Percentiles rank a stretch among this genome's conserved stretches.
These are phyloP conservation scores for Rapana venosa DNA, from an alignment of 2,888 invertebrate genomes.

Conservation along the genomic window DNA sequence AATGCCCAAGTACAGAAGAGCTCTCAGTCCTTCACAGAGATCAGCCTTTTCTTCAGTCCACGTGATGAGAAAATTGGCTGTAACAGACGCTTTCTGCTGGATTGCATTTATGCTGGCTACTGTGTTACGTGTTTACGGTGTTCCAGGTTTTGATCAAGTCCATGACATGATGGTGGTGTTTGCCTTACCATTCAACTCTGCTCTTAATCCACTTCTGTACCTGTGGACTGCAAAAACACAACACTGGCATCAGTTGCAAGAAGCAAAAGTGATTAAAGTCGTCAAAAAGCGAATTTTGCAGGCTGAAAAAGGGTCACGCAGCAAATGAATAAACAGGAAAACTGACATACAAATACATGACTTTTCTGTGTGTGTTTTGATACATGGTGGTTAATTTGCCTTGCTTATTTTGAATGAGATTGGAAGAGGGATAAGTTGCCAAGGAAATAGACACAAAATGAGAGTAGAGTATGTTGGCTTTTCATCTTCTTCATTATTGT, in stretches of 20 bases:
- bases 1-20: not conserved
- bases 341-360: too few species aligned
- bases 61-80: not conserved
- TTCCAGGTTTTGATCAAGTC: not conserved
- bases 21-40: not conserved
- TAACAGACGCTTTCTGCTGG: not conserved
- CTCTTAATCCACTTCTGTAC: not conserved
- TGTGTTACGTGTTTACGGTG: not conserved
- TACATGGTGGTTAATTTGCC: too few species aligned
- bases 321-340: too few species aligned
- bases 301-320: too few species aligned
- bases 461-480: too few species aligned
- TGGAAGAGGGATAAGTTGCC: too few species aligned
- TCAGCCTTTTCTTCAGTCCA: not conserved
- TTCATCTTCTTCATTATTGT: too few species aligned
- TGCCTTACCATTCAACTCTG: not conserved
- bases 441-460: not conserved
- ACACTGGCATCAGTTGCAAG: not conserved
- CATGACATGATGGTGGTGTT: not conserved
- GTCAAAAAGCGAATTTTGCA: too few species aligned
- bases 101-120: not conserved
- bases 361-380: too few species aligned
- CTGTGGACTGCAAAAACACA: not conserved
- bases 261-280: not conserved
- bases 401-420: too few species aligned